Evolutionary conservation across 2,888 invertebrate species (phyloP), one percentile per base, ranked within the genome.

Genomic region (Drosophila atripex): DNA sequence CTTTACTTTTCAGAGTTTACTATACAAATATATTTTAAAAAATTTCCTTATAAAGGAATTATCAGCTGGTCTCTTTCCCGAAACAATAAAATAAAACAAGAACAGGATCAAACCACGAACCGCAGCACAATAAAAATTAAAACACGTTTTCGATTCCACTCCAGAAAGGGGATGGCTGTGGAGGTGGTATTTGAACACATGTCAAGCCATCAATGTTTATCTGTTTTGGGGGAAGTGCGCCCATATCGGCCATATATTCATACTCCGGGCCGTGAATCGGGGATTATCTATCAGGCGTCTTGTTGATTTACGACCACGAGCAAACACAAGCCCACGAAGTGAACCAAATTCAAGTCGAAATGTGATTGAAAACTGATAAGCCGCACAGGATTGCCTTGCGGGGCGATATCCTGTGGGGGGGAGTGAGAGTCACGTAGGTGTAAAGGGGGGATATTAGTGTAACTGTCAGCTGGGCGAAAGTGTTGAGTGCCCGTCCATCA

Each of bases 301-400:
- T 86, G 73, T 86, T 84, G 84, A 88, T 84, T 84, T 84, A 84
- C 88, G 85, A 73, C 49, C 63, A 41, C 71, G 38, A 30, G 28
- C 28, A 54, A 23, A 35, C 45, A 28, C 35, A 46, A 28, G 28
- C 28, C 28, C 21, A 21, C 11, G 6, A 12, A 35, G 16, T 73
- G 86, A 80, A 77, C 77, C 77, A 74, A 86, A 75, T 77, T 74
- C 84, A 53, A 64, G 45, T 83, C 74, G 73, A 76, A 80, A 84
- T 88, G 88, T 86, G 84, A 85, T 85, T 85, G 84, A 84, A 86
- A 85, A 85, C 80, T 88, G 84, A 85, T 85, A 85, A 85, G 83
- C 80, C 63, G 32, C 50, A 50, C 35, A 66, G 71, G 58, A 71
- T 47, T 50, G 53, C 38, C 49, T 38, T 53, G 18, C n/a, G 32